Base-by-base conservation (phyloP, 2,113 vertebrate genomes). In the Willisornis vidua region DNA sequence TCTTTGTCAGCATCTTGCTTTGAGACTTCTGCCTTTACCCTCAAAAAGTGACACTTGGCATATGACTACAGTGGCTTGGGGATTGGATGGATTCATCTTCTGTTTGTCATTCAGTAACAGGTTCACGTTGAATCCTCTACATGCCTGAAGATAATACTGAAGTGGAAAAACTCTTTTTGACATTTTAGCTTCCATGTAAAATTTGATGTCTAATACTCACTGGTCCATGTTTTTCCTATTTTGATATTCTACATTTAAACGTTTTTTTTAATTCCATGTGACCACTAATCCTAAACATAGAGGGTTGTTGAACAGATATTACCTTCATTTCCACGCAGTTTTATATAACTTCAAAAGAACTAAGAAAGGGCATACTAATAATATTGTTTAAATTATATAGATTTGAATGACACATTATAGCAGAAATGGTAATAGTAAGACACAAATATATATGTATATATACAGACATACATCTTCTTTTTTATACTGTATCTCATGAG, bases 1-100 rank as follows among this genome's bases (percentile, higher is more conserved):
- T 92, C 55, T 91, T 93, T 96, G 82, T 96, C 94, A 95, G 78
- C 92, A 94, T 90, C 79, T 93, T 96, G 76, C 93, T 96, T 94
- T 95, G 72, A 96, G 94, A 86, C 75, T 80, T 94, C 78, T 92
- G 63, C 90, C 87, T 57, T 95, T 65, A 87, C 52, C 31, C 75
- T 83, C 58, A 90, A 75, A 87, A 94, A 91, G 39, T 31, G 72
- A 93, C 85, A 94, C 59, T 79, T 96, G 79, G 59, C 72, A 78
- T 94, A 95, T 80, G 75, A 93, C 83, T 93, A 6, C 15, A 35
- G 72, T 77, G 46, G 48, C 68, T 90, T 86, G 87, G 82, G 94
- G 72, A 78, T 72, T 96, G 59, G 51, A 88, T 49, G 72, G 94
- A 85, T 96, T 97, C 55, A 57, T 94, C 90, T 80, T 79, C 66